Evolutionary conservation across 1,140 invertebrate genomes (phyloP).

Genomic region (Vollenhovia emeryi): DNA sequence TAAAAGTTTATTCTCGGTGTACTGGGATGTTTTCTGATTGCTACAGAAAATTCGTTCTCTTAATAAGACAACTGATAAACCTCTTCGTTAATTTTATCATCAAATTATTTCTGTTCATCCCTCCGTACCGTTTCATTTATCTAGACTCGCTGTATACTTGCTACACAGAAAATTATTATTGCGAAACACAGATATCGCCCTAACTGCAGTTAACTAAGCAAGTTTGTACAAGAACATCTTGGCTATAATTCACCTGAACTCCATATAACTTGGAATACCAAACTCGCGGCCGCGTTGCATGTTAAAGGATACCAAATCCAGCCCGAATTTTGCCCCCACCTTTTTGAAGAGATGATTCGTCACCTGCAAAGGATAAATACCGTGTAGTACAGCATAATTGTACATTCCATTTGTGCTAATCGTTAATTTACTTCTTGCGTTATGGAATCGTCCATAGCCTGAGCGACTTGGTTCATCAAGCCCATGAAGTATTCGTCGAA

Average conservation of each 20-base stretch:
- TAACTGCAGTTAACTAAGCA: neutral
- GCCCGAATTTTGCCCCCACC: conserved; percentile 92
- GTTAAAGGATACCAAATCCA: conserved; percentile 97
- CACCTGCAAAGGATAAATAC: conserved; percentile 84
- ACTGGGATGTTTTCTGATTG: neutral
- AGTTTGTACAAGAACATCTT: neutral
- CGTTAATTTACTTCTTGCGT: conserved; percentile 90
- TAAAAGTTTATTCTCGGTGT: neutral
- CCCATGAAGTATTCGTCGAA: conserved; percentile 97
- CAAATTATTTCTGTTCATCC: neutral
- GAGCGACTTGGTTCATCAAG: conserved; percentile 96
- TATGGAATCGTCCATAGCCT: conserved; percentile 97
- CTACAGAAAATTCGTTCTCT: neutral
- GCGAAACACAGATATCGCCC: neutral
- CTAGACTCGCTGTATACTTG: neutral
- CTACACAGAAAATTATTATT: conserved; percentile 3
- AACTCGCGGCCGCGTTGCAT: conserved; percentile 97
- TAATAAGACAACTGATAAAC: neutral
- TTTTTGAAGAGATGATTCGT: conserved; percentile 97
- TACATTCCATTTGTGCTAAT: neutral
- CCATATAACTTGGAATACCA: conserved; percentile 96
- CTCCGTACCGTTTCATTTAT: neutral
- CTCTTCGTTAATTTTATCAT: neutral
- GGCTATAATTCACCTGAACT: conserved; percentile 87
- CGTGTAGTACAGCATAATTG: neutral